These are phyloP conservation scores for Leptopilina drosophilae DNA, from an alignment of 2,888 invertebrate genomes.

Conservation along the genomic window DNA sequence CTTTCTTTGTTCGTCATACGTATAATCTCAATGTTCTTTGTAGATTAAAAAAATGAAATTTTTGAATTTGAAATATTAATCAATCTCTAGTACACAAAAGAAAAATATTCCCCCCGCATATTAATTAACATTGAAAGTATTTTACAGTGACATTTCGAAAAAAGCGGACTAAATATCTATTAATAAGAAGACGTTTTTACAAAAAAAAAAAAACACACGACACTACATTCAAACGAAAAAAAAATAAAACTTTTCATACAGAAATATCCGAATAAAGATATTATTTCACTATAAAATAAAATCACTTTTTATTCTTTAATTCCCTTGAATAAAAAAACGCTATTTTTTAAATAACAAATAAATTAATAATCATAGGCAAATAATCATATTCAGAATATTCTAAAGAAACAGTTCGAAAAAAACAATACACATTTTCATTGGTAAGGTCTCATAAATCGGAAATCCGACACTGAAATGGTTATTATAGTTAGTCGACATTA, in stretches of 20 bases:
- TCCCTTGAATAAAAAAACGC: slow-evolving; percentile 62
- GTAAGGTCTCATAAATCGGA: slow-evolving; percentile 21
- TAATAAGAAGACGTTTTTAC: not conserved
- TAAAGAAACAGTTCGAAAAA: not conserved
- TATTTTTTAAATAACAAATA: not conserved
- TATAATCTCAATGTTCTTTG: not conserved
- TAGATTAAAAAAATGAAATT: too few species aligned
- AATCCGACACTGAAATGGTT: slow-evolving; percentile 48
- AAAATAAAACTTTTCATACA: not conserved
- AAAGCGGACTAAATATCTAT: too few species aligned
- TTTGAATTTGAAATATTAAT: too few species aligned
- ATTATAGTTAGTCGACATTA: slow-evolving; percentile 20
- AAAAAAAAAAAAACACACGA: too few species aligned
- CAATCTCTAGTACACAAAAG: too few species aligned
- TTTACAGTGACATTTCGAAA: too few species aligned
- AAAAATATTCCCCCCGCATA: too few species aligned
- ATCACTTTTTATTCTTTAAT: slow-evolving; percentile 59
- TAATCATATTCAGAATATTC: not conserved
- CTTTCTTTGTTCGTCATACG: not conserved
- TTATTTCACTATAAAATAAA: slow-evolving; percentile 2
- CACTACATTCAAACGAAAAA: not conserved
- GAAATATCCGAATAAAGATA: not conserved
- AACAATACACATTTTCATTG: not conserved
- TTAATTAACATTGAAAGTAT: too few species aligned
- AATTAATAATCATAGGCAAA: not conserved